A percentile compares a stretch with the other conserved stretches of the same genome.
Evolutionary conservation across 2,113 vertebrate species (phyloP).

Genomic region (Orcinus orca): DNA sequence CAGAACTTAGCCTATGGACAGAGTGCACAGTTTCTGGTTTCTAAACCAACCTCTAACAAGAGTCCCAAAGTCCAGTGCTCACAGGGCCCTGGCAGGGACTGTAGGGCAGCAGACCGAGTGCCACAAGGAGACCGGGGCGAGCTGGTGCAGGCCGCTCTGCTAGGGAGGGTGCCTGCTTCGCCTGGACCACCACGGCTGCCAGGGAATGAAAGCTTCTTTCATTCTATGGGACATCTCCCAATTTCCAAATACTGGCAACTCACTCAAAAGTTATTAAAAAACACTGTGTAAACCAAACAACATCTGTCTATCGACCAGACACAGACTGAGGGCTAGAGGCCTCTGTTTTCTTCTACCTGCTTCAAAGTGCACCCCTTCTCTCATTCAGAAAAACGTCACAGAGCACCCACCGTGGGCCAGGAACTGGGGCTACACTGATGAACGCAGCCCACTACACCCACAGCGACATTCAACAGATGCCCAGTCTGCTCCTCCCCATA

Average conservation of each 20-base stretch:
- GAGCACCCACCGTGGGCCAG: not conserved
- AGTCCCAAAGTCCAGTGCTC: not conserved
- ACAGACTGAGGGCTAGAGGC: not conserved
- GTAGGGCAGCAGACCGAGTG: not conserved
- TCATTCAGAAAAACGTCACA: not conserved
- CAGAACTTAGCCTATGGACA: not conserved
- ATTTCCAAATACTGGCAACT: not conserved
- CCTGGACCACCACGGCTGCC: accelerated
- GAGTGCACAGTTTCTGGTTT: not conserved
- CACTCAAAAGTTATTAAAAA: not conserved
- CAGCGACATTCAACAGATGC: not conserved
- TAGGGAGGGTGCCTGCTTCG: not conserved
- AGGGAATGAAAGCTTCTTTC: not conserved
- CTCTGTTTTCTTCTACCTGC: not conserved
- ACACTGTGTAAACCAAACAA: not conserved
- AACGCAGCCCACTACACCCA: not conserved
- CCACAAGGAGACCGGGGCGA: not conserved
- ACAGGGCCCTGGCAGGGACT: not conserved
- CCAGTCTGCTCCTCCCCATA: not conserved
- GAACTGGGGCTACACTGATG: not conserved
- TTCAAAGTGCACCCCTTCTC: not conserved
- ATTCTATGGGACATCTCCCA: not conserved
- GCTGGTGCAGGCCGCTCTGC: not conserved
- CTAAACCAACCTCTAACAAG: not conserved
- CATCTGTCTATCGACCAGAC: not conserved